Base-by-base conservation (phyloP, 2,888 invertebrate genomes). In the Pycnomerus fuliginosus region DNA sequence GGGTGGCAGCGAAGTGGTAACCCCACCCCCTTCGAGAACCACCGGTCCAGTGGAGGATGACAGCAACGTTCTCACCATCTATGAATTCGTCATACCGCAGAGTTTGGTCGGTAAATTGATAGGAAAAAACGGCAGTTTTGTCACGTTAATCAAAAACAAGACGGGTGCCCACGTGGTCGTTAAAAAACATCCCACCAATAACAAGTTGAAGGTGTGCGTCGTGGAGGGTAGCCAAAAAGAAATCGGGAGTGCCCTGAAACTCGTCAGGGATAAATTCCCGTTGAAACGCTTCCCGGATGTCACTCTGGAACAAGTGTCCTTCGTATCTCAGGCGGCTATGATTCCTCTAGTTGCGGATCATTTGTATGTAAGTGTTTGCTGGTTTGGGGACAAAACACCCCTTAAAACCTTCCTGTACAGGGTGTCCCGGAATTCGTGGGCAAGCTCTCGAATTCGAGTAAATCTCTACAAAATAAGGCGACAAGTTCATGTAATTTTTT, bases 261-360 rank as follows among this genome's bases (percentile, higher is more conserved):
- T 92, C 76, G 90, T 97, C 55, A 81, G 90, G 59, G 82, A 86
- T 54, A 87, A 87, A 70, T 90, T 96, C 68, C 94, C 95, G 3
- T 73, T 80, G 55, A 85, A 86, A 61, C 80, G 82, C 57, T 92
- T 85, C 73, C 88, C 92, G 0, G 80, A 84, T 53, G 77, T 96
- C 46, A 87, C 89, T 35, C 77, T 93, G 55, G 79, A 80, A 42
- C 78, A 78, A 48, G 73, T 83, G 3, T 70, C 74, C 14, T 67
- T 73, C 37, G 65, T 74, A 23, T 61, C 68, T 3, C 58, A 65
- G 16, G 52, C 67, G 14, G 53, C 69, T 2, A 60, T 70, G 14
- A 62, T 75, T 48, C 58, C 70, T 41, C 39, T 70, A 12, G 55
- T 60, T 23, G 60, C 67, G 2, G 69, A 70, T 47, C 63, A 65